A percentile compares a stretch with the other conserved stretches of the same genome.
Evolutionary conservation across 2,113 vertebrate genomes (phyloP).

Genomic region (Leucopternis melanops): DNA sequence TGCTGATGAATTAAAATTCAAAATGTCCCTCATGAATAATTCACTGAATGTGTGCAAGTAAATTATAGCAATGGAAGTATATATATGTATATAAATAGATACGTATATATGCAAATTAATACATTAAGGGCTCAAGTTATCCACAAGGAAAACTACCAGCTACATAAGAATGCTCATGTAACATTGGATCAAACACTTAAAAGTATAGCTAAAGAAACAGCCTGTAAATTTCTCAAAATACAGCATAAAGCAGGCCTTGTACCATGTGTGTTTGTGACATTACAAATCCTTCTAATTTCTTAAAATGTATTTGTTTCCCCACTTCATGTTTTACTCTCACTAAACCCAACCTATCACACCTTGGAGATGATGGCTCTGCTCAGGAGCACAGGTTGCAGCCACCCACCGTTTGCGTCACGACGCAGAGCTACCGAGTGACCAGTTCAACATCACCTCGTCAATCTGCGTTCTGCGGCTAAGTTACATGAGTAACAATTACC

Average conservation of each 20-base stretch:
- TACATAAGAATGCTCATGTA: neutral
- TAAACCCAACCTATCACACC: neutral
- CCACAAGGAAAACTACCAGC: neutral
- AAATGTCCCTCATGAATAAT: slow-evolving; percentile 19
- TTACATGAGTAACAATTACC: slow-evolving; percentile 34
- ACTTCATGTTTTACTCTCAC: neutral
- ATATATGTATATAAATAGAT: neutral
- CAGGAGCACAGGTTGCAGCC: rapidly evolving
- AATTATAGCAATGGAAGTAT: neutral
- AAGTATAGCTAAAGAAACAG: neutral
- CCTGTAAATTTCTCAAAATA: neutral
- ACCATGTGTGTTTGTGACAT: rapidly evolving
- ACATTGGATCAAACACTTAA: rapidly evolving
- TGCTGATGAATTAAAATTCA: slow-evolving; percentile 17
- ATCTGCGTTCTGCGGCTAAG: neutral
- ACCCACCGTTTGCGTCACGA: neutral
- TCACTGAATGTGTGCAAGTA: neutral
- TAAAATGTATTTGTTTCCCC: neutral
- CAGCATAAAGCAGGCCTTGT: rapidly evolving
- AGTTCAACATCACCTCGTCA: neutral
- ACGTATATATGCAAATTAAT: neutral
- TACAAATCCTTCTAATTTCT: neutral
- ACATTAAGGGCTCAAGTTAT: neutral
- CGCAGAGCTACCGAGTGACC: neutral
- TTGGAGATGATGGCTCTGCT: neutral